A percentile compares a stretch with the other conserved stretches of the same genome.
Conservation (phyloP, 2,797 vertebrate genomes). For the Odontamblyopus lacepedii region DNA sequence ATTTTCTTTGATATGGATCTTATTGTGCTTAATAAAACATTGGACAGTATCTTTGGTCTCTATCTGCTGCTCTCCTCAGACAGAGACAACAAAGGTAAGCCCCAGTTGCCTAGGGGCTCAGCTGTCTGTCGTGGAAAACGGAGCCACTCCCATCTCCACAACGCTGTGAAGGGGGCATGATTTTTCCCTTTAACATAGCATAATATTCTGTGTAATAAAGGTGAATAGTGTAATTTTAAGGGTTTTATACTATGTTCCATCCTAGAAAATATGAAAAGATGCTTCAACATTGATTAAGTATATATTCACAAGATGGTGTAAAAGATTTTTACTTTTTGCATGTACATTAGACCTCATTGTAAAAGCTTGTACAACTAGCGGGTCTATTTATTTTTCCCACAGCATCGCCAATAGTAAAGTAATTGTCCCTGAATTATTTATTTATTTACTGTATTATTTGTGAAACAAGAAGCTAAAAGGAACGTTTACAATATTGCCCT, state of each 20-base stretch:
- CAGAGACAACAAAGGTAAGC: constrained; percentile 51
- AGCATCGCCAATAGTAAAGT: no score
- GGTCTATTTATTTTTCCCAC: no score
- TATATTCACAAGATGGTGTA: no score
- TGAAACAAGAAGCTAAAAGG: no score
- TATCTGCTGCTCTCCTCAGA: constrained; percentile 36
- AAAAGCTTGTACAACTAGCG: no score
- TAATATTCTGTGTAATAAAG: neutral
- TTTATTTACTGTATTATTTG: no score
- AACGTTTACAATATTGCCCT: no score
- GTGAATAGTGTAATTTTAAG: neutral
- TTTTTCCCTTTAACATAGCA: neutral
- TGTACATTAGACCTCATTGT: no score
- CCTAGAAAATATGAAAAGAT: no score
- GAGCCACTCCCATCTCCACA: constrained; percentile 20
- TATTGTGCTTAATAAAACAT: constrained; percentile 41
- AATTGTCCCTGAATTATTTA: no score
- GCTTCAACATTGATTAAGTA: no score
- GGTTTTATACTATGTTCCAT: neutral
- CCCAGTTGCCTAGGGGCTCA: constrained; percentile 28
- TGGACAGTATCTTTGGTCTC: constrained; percentile 14
- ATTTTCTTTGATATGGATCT: constrained; percentile 41
- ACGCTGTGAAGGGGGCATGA: constrained; percentile 7
- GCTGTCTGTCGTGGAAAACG: constrained; percentile 37
- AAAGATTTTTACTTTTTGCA: no score